phyloP scores from a whole-genome alignment of 1,140 invertebrate species.

The Acromyrmex charruanus region DNA sequence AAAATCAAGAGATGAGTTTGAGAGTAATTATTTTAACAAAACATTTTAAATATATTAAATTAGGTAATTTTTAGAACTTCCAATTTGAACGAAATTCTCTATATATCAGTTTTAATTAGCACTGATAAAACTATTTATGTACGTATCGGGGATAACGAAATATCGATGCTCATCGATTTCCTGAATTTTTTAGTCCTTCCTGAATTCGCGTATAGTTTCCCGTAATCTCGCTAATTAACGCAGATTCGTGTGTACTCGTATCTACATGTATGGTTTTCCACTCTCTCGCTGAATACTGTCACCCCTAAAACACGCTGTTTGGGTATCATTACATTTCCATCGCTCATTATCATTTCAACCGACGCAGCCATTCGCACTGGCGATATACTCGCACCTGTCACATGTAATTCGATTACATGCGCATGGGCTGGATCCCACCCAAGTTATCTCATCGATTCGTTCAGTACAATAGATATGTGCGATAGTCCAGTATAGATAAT shows the following conservation, averaged over 20 bases:
- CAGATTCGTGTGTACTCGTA: constrained; percentile 40
- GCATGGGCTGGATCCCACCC: constrained; percentile 6
- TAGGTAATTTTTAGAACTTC: not conserved
- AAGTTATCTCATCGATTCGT: constrained; percentile 33
- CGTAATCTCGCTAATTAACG: constrained; percentile 61
- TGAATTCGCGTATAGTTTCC: constrained; percentile 44
- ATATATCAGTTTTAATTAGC: not conserved
- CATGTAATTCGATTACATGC: constrained; percentile 61
- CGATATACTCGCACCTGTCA: constrained; percentile 55
- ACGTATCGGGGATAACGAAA: not conserved
- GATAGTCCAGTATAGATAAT: constrained; percentile 61
- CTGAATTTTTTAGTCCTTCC: constrained; percentile 56
- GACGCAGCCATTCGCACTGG: constrained; percentile 50
- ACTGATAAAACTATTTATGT: constrained; percentile 13
- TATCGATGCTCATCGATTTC: not conserved
- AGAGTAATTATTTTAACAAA: not conserved
- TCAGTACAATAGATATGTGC: constrained; percentile 56
- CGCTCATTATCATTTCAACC: constrained; percentile 72
- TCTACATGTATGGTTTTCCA: not conserved
- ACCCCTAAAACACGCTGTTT: not conserved
- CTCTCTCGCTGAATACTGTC: not conserved
- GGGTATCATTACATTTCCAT: constrained; percentile 68
- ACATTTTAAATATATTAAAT: not conserved
- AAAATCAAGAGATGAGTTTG: not conserved
- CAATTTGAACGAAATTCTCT: not conserved